Base-by-base conservation (phyloP, 2,888 invertebrate genomes). In the Parasteatoda lunata region DNA sequence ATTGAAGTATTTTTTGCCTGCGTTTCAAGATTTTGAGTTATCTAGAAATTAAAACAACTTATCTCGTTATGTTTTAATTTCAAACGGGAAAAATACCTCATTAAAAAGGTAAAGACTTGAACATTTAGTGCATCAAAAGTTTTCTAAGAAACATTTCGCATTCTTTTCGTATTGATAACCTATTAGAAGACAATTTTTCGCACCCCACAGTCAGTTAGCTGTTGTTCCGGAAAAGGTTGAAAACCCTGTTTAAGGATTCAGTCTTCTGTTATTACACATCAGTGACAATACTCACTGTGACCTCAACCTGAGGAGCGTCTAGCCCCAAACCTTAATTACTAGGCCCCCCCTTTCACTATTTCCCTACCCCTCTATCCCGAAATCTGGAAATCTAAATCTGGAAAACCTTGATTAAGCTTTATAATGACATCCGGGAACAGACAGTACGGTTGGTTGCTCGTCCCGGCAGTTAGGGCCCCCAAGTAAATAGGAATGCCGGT, bases 351-450 rank as follows among this genome's bases (percentile, higher is more conserved):
- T 68, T 15, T 9, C 75, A 5, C 83, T 70, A 66, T 64, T 30
- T 30, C 52, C 52, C 70, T 49, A 48, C 59, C 47, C n/a, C 68
- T 11, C 9, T 73, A 8, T 54, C 52, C 68, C 75, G 73, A 81
- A 81, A 73, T 81, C 79, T 70, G 81, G 68, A 80, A 66, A 49
- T 79, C 79, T 72, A 64, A 75, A 85, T 85, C 85, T 73, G 79
- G 69, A 75, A 80, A 85, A 85, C 85, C 85, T 79, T 85, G 85
- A 85, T 85, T 85, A 80, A 85, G 75, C 77, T 85, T 80, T 79
- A 85, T 85, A 85, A 85, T 76, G 85, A 80, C 79, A 85, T 85
- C 79, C 75, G 54, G 69, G 52, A 6, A 75, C 47, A n/a, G 80
- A 49, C 48, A 75, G 65, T 48, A 48, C 47, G 59, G 54, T 52